Percentiles rank a stretch among this genome's conserved stretches.
These are phyloP conservation scores for Corbicula japonica DNA, from an alignment of 2,888 invertebrate species.

Conservation along the genomic window DNA sequence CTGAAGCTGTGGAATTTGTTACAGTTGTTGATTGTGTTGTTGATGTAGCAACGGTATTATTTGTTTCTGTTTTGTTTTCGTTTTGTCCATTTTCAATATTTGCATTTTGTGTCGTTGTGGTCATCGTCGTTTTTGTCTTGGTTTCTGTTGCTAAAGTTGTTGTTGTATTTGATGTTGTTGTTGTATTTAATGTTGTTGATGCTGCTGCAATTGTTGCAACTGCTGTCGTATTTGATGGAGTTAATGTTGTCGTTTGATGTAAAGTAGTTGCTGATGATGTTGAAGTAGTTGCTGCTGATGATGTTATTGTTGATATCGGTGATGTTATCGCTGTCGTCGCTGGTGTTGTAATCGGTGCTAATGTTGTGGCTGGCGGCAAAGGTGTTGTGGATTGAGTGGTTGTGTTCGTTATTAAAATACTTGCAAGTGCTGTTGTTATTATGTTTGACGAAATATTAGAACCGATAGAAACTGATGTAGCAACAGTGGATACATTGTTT, in stretches of 20 bases:
- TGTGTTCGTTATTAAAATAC: no score
- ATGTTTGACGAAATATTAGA: no score
- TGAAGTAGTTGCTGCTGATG: background rate
- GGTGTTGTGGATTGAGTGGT: background rate
- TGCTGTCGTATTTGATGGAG: slow-evolving; percentile 3
- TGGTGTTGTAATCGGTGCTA: background rate
- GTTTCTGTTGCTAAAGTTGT: background rate
- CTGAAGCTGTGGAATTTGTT: background rate
- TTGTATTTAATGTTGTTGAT: background rate
- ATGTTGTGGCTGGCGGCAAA: background rate
- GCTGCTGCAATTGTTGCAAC: background rate
- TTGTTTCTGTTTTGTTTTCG: background rate
- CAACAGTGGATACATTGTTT: no score
- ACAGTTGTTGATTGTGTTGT: background rate
- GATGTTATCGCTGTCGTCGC: slow-evolving; percentile 1
- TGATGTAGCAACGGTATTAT: background rate
- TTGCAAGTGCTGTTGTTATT: no score
- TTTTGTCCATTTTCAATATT: background rate
- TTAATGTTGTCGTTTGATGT: no score
- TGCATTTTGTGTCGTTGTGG: slow-evolving; percentile 3
- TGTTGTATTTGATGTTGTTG: background rate
- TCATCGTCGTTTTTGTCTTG: background rate
- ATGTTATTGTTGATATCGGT: slow-evolving; percentile 7
- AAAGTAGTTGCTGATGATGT: background rate
- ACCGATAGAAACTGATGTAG: no score